Percentiles rank a stretch among this genome's conserved stretches.
These are phyloP conservation scores for Hyperoplus lanceolatus DNA, from an alignment of 2,797 vertebrate species.

Conservation along the genomic window DNA sequence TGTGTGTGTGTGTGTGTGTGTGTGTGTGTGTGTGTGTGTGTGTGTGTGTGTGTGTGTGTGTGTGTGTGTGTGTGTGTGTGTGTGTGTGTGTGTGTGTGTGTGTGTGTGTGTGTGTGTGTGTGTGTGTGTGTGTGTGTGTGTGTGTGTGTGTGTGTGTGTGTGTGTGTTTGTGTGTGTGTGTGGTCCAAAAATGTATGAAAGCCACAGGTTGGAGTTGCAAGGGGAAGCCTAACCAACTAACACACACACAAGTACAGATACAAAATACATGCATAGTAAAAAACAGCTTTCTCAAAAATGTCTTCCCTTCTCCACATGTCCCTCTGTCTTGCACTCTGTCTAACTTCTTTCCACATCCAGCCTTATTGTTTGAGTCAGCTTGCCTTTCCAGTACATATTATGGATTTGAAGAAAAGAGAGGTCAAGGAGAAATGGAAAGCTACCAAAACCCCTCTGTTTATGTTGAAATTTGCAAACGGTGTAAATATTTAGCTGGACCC, in stretches of 20 bases:
- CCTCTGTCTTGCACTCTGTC: background rate
- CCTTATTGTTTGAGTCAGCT: constrained; percentile 27
- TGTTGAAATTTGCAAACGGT: constrained; percentile 71
- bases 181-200: constrained; percentile 63
- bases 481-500: constrained; percentile 71
- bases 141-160: constrained; percentile 26
- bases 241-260: constrained; percentile 41
- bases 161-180: constrained; percentile 12
- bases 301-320: constrained; percentile 1
- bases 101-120: constrained; percentile 33
- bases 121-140: constrained; percentile 26
- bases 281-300: constrained; percentile 6
- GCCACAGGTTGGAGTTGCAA: constrained; percentile 64
- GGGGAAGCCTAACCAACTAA: constrained; percentile 47
- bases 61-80: constrained; percentile 30
- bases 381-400: constrained; percentile 39
- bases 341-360: constrained; percentile 13
- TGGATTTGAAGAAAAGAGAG: constrained; percentile 42
- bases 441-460: constrained; percentile 65
- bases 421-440: constrained; percentile 52
- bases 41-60: background rate
- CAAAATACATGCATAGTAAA: constrained; percentile 15
- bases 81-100: constrained; percentile 27
- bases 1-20: constrained; percentile 16
- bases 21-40: constrained; percentile 16